phyloP scores from a whole-genome alignment of 2,888 invertebrate species.

The Conchocele bisecta region DNA sequence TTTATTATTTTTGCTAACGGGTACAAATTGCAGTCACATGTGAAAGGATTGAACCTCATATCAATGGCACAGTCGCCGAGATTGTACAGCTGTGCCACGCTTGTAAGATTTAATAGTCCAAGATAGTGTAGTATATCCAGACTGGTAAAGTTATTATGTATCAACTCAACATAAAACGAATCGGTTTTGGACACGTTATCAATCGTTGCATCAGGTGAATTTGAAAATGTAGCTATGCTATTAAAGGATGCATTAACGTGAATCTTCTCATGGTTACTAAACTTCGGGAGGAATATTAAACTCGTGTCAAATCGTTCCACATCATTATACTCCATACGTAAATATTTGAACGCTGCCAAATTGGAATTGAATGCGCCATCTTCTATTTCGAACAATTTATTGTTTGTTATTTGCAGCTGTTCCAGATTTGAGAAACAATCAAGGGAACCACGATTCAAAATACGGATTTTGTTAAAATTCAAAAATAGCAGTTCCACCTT shows the following conservation, averaged over 20 bases:
- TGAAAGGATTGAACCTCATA: slow-evolving; percentile 14
- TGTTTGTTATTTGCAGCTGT: not conserved
- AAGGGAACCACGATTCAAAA: too few species aligned
- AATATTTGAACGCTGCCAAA: not conserved
- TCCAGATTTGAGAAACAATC: too few species aligned
- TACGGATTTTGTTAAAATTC: too few species aligned
- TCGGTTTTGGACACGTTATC: not conserved
- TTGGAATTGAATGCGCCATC: slow-evolving; percentile 11
- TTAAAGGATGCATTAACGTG: not conserved
- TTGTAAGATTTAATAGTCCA: slow-evolving; percentile 5
- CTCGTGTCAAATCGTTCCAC: slow-evolving; percentile 4
- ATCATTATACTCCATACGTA: slow-evolving; percentile 1
- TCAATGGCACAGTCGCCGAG: not conserved
- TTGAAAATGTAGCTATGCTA: not conserved
- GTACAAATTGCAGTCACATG: slow-evolving; percentile 13
- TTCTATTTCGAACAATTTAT: not conserved
- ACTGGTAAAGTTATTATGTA: slow-evolving; percentile 14
- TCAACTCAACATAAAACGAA: not conserved
- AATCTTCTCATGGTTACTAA: not conserved
- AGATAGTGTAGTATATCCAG: not conserved
- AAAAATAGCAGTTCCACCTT: too few species aligned
- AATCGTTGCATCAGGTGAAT: slow-evolving; percentile 5
- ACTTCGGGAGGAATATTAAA: not conserved
- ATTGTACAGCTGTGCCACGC: not conserved
- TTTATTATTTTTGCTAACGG: not conserved